Base-by-base conservation (phyloP, 2,113 vertebrate species). In the Turdus rufiventris region DNA sequence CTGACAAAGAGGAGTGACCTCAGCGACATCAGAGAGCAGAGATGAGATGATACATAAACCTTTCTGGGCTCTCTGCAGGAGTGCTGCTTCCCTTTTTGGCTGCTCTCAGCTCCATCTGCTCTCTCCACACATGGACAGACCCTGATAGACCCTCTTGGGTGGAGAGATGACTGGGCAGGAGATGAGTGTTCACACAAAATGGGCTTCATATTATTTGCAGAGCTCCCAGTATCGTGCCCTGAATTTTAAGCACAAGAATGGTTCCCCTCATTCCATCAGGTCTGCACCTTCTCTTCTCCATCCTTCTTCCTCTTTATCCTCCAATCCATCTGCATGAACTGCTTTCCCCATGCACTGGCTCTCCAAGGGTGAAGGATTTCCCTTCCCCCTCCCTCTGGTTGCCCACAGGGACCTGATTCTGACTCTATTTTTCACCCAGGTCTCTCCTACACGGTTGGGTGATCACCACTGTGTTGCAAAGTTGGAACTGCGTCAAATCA, bases 1-100 rank as follows among this genome's bases (percentile, higher is more conserved):
- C 89, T 96, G 94, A 95, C 94, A 96, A 88, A 93, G 85, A 94
- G 67, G 78, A 60, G 96, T 96, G 95, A 97, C 85, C 76, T 95
- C 95, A 95, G 91, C 6, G 2, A 77, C 93, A 94, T 58, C 5
- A 1, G 71, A 94, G 93, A 92, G 77, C 7, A 7, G 66, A 72
- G 81, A 91, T 51, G 26, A 51, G 50, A 51, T 51, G 50, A 63
- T 7, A 1, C 80, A 77, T 91, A 94, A 95, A 88, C 47, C 75
- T 80, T 77, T 40, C 87, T 88, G 77, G 79, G 66, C 91, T 91
- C 81, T 79, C 67, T 28, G 67, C 65, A 79, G 89, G 91, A 91
- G 93, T 45, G 54, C 71, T 0, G 3, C 51, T 83, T 91, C 74
- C 61, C 76, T 89, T 92, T 88, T 71, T 94, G 87, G 91, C 94